These are phyloP conservation scores for Astreopora myriophthalma DNA, from an alignment of 64 coral and sea anemone genomes.

Conservation along the genomic window DNA sequence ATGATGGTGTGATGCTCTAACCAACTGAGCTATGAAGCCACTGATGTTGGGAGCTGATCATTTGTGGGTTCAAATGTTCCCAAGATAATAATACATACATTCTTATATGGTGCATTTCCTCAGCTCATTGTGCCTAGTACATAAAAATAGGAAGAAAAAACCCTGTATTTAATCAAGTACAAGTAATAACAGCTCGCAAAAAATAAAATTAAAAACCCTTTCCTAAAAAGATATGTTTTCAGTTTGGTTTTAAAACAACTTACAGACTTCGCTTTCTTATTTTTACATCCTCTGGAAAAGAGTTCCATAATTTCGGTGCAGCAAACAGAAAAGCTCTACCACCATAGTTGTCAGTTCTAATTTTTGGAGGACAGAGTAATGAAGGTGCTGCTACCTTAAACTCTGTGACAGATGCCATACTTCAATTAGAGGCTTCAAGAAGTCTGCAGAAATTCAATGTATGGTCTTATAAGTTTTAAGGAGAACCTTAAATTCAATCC, in stretches of 20 bases:
- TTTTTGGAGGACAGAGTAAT: neutral
- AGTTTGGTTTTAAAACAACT: neutral
- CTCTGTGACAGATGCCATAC: neutral
- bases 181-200: neutral
- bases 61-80: too few species aligned
- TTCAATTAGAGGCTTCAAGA: neutral
- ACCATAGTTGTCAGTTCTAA: neutral
- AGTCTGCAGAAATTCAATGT: neutral
- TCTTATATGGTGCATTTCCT: neutral
- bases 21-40: too few species aligned
- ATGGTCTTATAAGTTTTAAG: neutral
- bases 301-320: too few species aligned
- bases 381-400: neutral
- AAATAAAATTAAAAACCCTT: neutral
- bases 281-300: neutral
- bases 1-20: too few species aligned
- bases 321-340: neutral
- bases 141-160: neutral
- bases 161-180: neutral
- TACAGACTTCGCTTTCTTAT: neutral
- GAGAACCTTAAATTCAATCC: neutral
- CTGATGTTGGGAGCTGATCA: too few species aligned
- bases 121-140: neutral
- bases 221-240: neutral
- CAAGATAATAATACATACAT: neutral